phyloP scores from a whole-genome alignment of 1,140 invertebrate genomes.

The Halesus radiatus region DNA sequence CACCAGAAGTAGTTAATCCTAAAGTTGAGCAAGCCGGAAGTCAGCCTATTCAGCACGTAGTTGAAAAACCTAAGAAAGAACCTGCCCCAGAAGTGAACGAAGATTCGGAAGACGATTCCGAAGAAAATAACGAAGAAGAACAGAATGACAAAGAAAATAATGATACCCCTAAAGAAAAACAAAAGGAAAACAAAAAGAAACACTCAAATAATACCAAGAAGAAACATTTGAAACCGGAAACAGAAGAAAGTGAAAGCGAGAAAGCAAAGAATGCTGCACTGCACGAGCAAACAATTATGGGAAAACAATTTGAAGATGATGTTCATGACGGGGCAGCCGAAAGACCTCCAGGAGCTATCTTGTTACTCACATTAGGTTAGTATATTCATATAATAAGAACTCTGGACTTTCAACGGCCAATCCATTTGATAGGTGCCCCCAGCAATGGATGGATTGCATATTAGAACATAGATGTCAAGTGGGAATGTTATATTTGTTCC shows the following conservation, averaged over 20 bases:
- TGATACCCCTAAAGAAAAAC: constrained; percentile 59
- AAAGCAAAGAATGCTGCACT: constrained; percentile 39
- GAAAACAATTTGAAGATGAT: constrained; percentile 57
- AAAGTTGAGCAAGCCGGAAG: constrained; percentile 45
- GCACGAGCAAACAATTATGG: constrained; percentile 47
- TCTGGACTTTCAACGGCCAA: too few species aligned
- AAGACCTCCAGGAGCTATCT: constrained; percentile 83
- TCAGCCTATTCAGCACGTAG: constrained; percentile 17
- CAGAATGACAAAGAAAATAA: constrained; percentile 60
- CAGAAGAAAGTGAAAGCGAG: constrained; percentile 26
- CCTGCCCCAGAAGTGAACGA: constrained; percentile 26
- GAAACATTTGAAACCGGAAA: constrained; percentile 59
- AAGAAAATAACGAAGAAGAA: constrained; percentile 57
- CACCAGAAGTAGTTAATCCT: constrained; percentile 22
- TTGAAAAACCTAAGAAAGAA: constrained; percentile 45
- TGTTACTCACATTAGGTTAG: constrained; percentile 83
- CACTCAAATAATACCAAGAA: constrained; percentile 59
- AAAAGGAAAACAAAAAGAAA: constrained; percentile 57
- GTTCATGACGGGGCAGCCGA: constrained; percentile 75
- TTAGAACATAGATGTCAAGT: too few species aligned
- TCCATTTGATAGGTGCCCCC: too few species aligned
- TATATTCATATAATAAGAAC: neutral
- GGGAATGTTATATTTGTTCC: too few species aligned
- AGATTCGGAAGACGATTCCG: constrained; percentile 44
- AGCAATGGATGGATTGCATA: too few species aligned